Evolutionary conservation across 2,888 invertebrate species (phyloP).

Genomic region (Sepioteuthis lessoniana): DNA sequence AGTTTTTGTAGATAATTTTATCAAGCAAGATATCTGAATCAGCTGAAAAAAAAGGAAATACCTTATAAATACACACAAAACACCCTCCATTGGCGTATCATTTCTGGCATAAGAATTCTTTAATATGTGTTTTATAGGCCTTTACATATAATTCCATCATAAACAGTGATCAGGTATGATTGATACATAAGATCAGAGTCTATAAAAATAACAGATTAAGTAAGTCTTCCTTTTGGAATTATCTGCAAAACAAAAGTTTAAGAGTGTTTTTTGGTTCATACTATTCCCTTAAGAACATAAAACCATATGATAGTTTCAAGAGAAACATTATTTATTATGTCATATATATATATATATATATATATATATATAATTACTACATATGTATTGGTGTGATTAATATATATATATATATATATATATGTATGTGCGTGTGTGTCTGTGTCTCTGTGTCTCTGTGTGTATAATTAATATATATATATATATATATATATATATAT

Average conservation of each 20-base stretch:
- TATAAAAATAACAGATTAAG: not conserved
- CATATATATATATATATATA: not conserved
- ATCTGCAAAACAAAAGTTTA: not conserved
- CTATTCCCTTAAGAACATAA: not conserved
- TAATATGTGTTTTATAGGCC: not conserved
- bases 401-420: no score
- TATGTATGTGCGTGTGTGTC: no score
- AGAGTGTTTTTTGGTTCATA: not conserved
- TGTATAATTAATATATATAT: no score
- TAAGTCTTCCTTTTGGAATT: not conserved
- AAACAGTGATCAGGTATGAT: not conserved
- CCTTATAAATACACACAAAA: not conserved
- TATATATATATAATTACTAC: no score
- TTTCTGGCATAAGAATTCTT: not conserved
- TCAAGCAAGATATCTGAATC: slow-evolving; percentile 17
- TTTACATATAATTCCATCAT: not conserved
- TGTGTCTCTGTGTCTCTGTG: no score
- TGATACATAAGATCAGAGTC: not conserved
- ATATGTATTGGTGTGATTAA: no score
- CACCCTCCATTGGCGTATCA: not conserved
- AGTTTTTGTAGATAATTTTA: not conserved
- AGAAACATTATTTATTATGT: not conserved
- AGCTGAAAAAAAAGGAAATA: slow-evolving; percentile 10
- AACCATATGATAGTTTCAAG: not conserved
- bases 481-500: no score